Evolutionary conservation across 2,113 vertebrate genomes (phyloP), one percentile per base, ranked within the genome.

Genomic region (Mirounga angustirostris): DNA sequence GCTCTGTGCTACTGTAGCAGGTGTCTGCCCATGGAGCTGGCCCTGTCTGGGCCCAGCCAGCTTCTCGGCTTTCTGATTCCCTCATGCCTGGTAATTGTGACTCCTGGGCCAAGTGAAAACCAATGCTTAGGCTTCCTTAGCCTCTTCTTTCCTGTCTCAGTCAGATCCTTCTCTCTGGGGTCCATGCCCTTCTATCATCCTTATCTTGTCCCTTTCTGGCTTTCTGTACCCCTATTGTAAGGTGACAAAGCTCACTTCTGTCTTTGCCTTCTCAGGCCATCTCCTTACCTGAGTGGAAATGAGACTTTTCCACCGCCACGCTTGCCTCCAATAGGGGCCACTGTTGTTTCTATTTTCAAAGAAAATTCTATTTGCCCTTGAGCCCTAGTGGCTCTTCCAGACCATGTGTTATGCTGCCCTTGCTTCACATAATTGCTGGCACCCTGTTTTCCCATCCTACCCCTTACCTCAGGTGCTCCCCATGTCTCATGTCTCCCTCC

Each of bases 21-120:
- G 43, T 10, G 0, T 1, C 10, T 26, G 33, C 21, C n/a, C 59
- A 33, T 1, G 18, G 7, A 40, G 10, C 6, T 43, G 19, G 52
- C 3, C 46, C 15, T 10, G 2, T 65, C 61, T 73, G 33, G 43
- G 40, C 36, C n/a, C n/a, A 43, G 5, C n/a, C 33, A 16, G 18
- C 15, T 58, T 73, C 2, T 46, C 22, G 7, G 26, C 6, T 22
- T 83, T 90, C 83, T 52, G 67, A 28, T 14, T 83, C 76, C 61
- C 80, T 56, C 3, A n/a, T 13, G 12, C 59, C n/a, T 63, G 21
- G 40, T 43, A 71, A 24, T 58, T 4, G 13, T 1, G 13, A 52
- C 13, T 26, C 9, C 36, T 9, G 14, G 46, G 89, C 73, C 74
- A 58, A n/a, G 36, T 1, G 30, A 26, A 61, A 78, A 86, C 13